These are phyloP conservation scores for Ctenosaura bakeri DNA, from an alignment of 2,797 vertebrate genomes.

Conservation along the genomic window DNA sequence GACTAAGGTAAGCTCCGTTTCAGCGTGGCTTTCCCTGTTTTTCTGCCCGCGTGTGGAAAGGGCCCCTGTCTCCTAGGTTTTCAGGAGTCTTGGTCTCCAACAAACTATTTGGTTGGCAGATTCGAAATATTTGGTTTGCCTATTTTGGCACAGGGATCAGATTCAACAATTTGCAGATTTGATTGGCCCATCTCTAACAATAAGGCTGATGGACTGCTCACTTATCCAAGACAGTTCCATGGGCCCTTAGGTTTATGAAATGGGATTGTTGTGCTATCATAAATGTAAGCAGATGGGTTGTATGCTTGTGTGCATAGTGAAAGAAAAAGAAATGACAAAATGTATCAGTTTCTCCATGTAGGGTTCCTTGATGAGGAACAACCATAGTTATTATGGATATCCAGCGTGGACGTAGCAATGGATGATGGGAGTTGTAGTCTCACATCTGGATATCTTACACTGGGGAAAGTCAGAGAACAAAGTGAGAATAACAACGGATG, in stretches of 20 bases:
- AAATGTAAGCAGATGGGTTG: neutral
- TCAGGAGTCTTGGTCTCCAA: no score
- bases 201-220: neutral
- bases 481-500: neutral
- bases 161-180: no score
- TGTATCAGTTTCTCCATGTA: neutral
- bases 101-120: no score
- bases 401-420: neutral
- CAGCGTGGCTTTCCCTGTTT: no score
- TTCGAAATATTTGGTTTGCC: no score
- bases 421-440: neutral
- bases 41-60: no score
- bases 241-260: neutral
- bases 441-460: neutral
- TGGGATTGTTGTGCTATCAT: neutral
- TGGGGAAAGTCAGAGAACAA: neutral
- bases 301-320: neutral
- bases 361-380: neutral
- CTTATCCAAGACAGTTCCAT: neutral
- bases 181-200: neutral
- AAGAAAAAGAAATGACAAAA: neutral
- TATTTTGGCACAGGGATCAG: no score
- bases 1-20: no score
- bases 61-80: no score
- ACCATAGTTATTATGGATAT: neutral